Evolutionary conservation across 1,140 invertebrate species (phyloP), one percentile per base, ranked within the genome.

Genomic region (Pseudomyrmex gracilis): DNA sequence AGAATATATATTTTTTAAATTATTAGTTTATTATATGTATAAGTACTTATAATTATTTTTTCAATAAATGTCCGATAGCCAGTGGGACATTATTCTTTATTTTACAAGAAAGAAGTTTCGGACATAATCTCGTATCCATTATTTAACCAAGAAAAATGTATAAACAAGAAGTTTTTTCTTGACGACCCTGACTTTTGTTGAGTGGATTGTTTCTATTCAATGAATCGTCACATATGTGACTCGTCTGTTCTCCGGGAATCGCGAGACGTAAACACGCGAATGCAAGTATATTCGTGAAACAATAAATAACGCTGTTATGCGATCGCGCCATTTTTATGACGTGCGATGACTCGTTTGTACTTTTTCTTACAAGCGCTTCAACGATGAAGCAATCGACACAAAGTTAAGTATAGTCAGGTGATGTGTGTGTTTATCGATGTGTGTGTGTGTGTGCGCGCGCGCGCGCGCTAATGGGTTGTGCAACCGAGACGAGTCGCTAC

Each of bases 401-500:
- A 15, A 82, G 57, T 74, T 82, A 74, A 82, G 60, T 57, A 53
- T 51, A 76, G 66, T 86, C 66, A 87, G 84, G 85, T 86, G 85
- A 82, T 58, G 57, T 61, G 64, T n/a, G 24, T 53, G 64, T 78
- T 12, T 13, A 13, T 60, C 15, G 34, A 77, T 24, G 47, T 57
- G 15, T 58, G 10, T 58, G 2, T 45, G 9, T 15, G 4, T 45
- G 3, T 67, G n/a, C 24, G 13, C 20, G 47, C 53, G 3, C 15
- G 15, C 34, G 15, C 71, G 66, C 60, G 85, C 55, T 87, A 86
- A 87, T 86, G 85, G 47, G 74, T 87, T 87, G 71, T 85, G 73
- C 66, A 87, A 87, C 51, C 55, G n/a, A 49, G 64, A 61, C 76
- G 66, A 80, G 66, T 80, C 66, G 53, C 43, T 49, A 53, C 71